Conservation (phyloP, 2,113 vertebrate species). For the Saccopteryx leptura region DNA sequence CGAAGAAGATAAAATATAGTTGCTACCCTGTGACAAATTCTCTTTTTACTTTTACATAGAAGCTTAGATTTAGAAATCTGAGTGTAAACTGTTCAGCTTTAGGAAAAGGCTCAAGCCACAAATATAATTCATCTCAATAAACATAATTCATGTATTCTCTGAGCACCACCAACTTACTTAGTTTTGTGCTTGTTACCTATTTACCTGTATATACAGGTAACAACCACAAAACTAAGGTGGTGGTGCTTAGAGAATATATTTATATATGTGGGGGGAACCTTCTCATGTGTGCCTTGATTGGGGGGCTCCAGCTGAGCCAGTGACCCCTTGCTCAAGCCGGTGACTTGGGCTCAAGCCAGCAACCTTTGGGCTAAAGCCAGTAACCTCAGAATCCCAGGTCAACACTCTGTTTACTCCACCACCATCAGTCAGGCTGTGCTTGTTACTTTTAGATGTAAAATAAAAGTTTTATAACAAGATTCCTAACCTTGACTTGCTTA, state of each 20-base stretch:
- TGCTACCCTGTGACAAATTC: neutral
- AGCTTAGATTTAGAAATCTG: neutral
- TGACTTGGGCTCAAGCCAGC: too few relatives aligned
- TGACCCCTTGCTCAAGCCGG: too few relatives aligned
- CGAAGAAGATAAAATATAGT: constrained; percentile 4
- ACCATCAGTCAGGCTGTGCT: neutral
- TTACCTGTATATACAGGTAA: too few relatives aligned
- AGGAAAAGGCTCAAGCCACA: neutral
- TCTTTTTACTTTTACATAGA: neutral
- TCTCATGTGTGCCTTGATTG: too few relatives aligned
- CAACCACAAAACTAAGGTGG: too few relatives aligned
- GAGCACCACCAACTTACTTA: neutral
- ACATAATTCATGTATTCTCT: neutral
- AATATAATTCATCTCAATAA: neutral
- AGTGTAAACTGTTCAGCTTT: constrained; percentile 19
- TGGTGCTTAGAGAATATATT: too few relatives aligned
- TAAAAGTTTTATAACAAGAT: neutral
- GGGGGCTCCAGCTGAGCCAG: too few relatives aligned
- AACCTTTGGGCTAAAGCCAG: too few relatives aligned
- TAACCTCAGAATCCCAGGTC: too few relatives aligned
- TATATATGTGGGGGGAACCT: too few relatives aligned
- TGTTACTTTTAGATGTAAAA: neutral
- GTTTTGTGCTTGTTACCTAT: neutral
- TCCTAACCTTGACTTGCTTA: neutral
- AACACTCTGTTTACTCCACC: too few relatives aligned